Conservation (phyloP, 2,888 invertebrate genomes). For the Aspidapion aeneum region DNA sequence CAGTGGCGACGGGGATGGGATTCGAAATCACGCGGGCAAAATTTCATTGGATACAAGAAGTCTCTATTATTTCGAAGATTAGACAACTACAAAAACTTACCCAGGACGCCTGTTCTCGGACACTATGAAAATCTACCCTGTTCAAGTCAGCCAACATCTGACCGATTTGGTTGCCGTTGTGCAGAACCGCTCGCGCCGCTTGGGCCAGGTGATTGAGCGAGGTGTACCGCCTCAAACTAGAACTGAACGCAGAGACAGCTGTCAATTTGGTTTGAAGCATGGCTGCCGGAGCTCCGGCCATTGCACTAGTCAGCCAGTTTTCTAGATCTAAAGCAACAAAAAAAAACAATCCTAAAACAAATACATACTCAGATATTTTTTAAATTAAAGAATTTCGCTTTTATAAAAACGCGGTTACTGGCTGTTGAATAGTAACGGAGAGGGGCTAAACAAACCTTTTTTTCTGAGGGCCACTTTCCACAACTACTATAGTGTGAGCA, state of each 20-base stretch:
- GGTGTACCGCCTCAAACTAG: conserved; percentile 92
- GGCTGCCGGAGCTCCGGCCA: conserved; percentile 76
- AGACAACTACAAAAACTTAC: too few species aligned
- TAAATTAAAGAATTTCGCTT: too few species aligned
- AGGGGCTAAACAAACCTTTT: too few species aligned
- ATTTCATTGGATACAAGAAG: too few species aligned
- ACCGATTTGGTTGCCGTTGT: conserved; percentile 90
- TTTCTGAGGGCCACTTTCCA: too few species aligned
- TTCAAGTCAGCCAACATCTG: conserved; percentile 97
- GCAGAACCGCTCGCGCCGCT: conserved; percentile 92
- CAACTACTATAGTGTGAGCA: too few species aligned
- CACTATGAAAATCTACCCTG: conserved; percentile 96
- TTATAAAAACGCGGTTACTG: too few species aligned
- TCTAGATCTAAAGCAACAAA: conserved; percentile 71
- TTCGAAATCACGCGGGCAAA: too few species aligned
- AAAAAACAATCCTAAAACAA: conserved; percentile 1
- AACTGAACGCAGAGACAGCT: conserved; percentile 88
- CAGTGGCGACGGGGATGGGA: too few species aligned
- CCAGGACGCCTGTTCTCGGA: conserved; percentile 93
- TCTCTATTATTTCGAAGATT: too few species aligned
- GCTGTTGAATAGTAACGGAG: too few species aligned
- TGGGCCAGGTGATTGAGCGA: conserved; percentile 94
- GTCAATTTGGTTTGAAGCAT: conserved; percentile 80
- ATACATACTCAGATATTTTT: too few species aligned
- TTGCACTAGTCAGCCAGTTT: conserved; percentile 78